These are phyloP conservation scores for Andrena flavipes DNA, from an alignment of 2,888 invertebrate species.

Conservation along the genomic window DNA sequence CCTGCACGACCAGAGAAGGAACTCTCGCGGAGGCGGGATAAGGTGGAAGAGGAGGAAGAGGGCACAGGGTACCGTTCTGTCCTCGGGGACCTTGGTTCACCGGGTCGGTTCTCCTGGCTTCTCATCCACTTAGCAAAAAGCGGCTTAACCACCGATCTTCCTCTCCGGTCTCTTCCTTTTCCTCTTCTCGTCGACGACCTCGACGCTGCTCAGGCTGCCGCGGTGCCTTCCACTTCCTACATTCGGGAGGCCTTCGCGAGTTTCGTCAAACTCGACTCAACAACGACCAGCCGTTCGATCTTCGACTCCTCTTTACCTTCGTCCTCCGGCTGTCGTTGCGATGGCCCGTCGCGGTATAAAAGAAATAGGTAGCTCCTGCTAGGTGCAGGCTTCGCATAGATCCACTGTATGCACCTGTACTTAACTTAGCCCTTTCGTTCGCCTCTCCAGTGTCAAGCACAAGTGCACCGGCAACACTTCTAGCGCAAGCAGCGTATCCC, in stretches of 20 bases:
- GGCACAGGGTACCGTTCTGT: slow-evolving; percentile 76
- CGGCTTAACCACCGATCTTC: slow-evolving; percentile 54
- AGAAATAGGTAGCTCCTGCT: too few relatives aligned
- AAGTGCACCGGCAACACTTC: too few relatives aligned
- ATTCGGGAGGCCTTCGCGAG: slow-evolving; percentile 17
- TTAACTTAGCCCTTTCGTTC: too few relatives aligned
- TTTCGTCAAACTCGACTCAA: slow-evolving; percentile 1
- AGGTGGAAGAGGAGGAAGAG: slow-evolving; percentile 53
- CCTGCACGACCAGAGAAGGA: slow-evolving; percentile 29
- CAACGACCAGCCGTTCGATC: background rate
- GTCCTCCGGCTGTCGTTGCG: background rate
- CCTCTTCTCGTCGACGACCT: slow-evolving; percentile 39
- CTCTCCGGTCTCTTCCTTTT: slow-evolving; percentile 34
- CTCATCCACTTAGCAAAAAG: slow-evolving; percentile 63
- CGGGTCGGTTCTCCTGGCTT: slow-evolving; percentile 70
- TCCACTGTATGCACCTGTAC: too few relatives aligned
- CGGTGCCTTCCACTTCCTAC: slow-evolving; percentile 32
- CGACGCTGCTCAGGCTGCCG: slow-evolving; percentile 17
- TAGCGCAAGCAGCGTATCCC: too few relatives aligned
- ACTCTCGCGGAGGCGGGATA: slow-evolving; percentile 17
- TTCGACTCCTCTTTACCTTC: background rate
- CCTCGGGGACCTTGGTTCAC: slow-evolving; percentile 75
- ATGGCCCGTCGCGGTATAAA: too few relatives aligned
- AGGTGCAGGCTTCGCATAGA: too few relatives aligned
- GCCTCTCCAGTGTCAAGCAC: too few relatives aligned